phyloP scores from a whole-genome alignment of 2,113 vertebrate species.

The Pedetes capensis region DNA sequence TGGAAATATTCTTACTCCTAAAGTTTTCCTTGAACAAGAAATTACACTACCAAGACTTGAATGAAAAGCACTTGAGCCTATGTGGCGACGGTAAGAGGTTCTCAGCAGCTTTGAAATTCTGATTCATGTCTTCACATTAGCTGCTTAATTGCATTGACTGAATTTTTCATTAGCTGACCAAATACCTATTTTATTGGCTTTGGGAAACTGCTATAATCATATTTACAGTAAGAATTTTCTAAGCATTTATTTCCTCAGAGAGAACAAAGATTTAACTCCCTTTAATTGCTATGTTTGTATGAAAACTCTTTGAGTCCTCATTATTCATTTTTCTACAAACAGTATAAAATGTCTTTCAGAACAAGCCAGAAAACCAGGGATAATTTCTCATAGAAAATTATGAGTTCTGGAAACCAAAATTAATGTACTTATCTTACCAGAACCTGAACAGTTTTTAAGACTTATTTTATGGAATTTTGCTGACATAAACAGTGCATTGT shows the following conservation, averaged over 20 bases:
- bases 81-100: constrained; percentile 31
- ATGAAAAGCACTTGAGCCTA: constrained; percentile 9
- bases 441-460: constrained; percentile 32
- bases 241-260: constrained; percentile 54
- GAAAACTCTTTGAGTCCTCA: constrained; percentile 10
- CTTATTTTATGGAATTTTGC: background rate
- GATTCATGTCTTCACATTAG: constrained; percentile 63
- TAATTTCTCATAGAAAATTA: constrained; percentile 47
- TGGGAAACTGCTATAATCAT: constrained; percentile 71
- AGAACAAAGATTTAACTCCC: constrained; percentile 47
- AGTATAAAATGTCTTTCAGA: constrained; percentile 30
- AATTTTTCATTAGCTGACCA: constrained; percentile 77
- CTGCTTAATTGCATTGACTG: constrained; percentile 69
- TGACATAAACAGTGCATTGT: background rate
- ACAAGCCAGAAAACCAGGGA: constrained; percentile 34
- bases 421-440: constrained; percentile 46
- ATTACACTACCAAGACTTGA: background rate
- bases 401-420: constrained; percentile 55
- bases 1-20: constrained; percentile 39
- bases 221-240: constrained; percentile 72
- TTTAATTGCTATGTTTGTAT: constrained; percentile 28
- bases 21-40: constrained; percentile 44
- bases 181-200: constrained; percentile 70
- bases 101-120: constrained; percentile 58
- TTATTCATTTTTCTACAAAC: constrained; percentile 51